Conservation (phyloP, 2,888 invertebrate species). For the Latrodectus elegans region DNA sequence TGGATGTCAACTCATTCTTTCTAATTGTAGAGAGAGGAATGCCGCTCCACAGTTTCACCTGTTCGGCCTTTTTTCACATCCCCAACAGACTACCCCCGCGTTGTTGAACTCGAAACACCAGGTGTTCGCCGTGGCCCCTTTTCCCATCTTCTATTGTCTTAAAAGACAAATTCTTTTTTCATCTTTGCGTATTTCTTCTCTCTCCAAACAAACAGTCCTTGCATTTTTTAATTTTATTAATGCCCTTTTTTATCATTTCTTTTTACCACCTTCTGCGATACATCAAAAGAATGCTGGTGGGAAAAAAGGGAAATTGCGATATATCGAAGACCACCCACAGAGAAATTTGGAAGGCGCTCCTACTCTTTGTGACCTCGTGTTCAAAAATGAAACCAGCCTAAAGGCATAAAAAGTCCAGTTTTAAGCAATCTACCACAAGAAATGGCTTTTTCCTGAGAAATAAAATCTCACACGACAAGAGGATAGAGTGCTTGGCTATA, state of each 20-base stretch:
- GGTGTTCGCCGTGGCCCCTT: constrained; percentile 46
- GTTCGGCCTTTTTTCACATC: constrained; percentile 42
- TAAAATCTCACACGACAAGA: background rate
- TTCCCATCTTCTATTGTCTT: constrained; percentile 46
- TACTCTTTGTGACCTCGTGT: background rate
- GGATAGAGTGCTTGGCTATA: background rate
- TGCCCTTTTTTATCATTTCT: background rate
- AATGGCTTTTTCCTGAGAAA: constrained; percentile 24
- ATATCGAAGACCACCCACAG: background rate
- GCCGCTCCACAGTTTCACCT: constrained; percentile 60
- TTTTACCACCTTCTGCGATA: background rate
- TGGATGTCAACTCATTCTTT: constrained; percentile 63
- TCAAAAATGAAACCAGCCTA: background rate
- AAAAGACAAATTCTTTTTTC: constrained; percentile 11
- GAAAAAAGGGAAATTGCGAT: background rate
- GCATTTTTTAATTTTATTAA: background rate
- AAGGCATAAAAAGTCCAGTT: constrained; percentile 23
- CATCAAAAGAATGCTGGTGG: background rate
- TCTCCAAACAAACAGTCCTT: constrained; percentile 26
- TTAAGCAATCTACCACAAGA: constrained; percentile 32
- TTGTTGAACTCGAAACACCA: constrained; percentile 52
- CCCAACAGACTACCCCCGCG: constrained; percentile 20
- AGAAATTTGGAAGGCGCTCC: background rate
- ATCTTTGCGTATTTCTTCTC: background rate
- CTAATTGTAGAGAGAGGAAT: constrained; percentile 59